Conservation (phyloP, 30 jellyfish, hydroid and myxozoan species). For the Haliclystus octoradiatus region DNA sequence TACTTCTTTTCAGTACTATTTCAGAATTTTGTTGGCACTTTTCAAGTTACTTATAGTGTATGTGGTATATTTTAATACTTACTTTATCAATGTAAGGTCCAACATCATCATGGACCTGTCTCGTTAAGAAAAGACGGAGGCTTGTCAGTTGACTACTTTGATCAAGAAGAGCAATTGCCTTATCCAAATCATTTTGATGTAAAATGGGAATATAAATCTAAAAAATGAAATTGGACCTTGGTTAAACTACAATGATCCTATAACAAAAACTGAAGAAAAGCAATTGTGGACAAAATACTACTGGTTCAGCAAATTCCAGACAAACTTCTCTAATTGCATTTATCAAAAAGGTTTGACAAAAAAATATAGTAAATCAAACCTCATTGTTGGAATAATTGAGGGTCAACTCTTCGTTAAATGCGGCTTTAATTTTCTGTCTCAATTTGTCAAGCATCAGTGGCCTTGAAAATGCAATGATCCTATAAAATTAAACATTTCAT, state of each 20-base stretch:
- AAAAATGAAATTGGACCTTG: no score
- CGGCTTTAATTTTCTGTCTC: slow-evolving; percentile 38
- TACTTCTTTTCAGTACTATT: no score
- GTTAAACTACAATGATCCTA: no score
- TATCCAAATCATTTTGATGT: slow-evolving; percentile 63
- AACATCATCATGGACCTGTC: slow-evolving; percentile 22
- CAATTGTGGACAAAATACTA: not conserved
- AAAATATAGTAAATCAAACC: slow-evolving; percentile 12
- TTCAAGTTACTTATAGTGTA: no score
- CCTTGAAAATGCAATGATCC: slow-evolving; percentile 51
- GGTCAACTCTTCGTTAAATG: slow-evolving; percentile 41
- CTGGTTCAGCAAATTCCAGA: not conserved
- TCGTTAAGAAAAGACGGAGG: slow-evolving; percentile 48
- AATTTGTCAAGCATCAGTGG: slow-evolving; percentile 70
- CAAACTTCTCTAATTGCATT: not conserved
- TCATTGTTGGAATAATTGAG: slow-evolving; percentile 52
- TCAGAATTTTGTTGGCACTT: no score
- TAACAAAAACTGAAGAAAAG: not conserved
- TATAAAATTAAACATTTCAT: not conserved
- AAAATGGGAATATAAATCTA: slow-evolving; percentile 56
- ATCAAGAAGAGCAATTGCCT: slow-evolving; percentile 73
- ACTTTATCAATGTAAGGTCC: no score
- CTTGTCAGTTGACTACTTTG: slow-evolving; percentile 65
- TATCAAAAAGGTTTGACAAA: not conserved
- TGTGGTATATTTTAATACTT: no score